A percentile compares a stretch with the other conserved stretches of the same genome.
Evolutionary conservation across 2,113 vertebrate genomes (phyloP).

Genomic region (Eurystomus gularis): DNA sequence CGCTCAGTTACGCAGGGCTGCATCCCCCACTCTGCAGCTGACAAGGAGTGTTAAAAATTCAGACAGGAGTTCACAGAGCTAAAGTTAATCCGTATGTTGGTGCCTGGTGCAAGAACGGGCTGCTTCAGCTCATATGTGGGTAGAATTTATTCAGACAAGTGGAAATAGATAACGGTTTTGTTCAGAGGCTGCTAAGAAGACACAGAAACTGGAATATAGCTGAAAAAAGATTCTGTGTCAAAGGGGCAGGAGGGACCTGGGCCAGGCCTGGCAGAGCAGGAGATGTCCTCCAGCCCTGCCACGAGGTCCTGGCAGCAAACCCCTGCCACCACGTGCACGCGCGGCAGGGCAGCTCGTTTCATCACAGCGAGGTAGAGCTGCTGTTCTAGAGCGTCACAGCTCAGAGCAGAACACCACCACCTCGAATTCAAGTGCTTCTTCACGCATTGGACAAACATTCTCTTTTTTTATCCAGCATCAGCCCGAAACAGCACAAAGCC

Average conservation of each 20-base stretch:
- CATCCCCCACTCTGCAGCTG: not conserved
- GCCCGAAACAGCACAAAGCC: not conserved
- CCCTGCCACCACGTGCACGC: too few relatives aligned
- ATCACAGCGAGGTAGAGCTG: too few relatives aligned
- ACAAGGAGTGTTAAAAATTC: not conserved
- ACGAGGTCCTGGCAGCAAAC: too few relatives aligned
- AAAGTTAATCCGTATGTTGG: not conserved
- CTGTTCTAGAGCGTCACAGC: not conserved
- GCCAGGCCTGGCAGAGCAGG: not conserved
- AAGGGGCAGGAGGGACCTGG: not conserved
- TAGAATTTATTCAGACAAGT: not conserved
- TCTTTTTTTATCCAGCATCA: not conserved
- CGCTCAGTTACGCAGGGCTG: too few relatives aligned
- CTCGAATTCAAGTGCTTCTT: fast-evolving
- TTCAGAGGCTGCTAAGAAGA: not conserved
- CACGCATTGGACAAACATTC: not conserved
- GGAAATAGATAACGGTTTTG: not conserved
- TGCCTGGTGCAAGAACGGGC: not conserved
- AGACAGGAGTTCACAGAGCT: not conserved
- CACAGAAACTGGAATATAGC: not conserved
- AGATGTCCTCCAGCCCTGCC: not conserved
- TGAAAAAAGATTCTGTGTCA: too few relatives aligned
- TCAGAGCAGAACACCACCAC: not conserved
- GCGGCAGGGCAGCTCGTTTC: too few relatives aligned
- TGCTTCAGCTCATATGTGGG: not conserved